Evolutionary conservation across 2,888 invertebrate species (phyloP), one percentile per base, ranked within the genome.

Genomic region (Plemyria rubiginata): DNA sequence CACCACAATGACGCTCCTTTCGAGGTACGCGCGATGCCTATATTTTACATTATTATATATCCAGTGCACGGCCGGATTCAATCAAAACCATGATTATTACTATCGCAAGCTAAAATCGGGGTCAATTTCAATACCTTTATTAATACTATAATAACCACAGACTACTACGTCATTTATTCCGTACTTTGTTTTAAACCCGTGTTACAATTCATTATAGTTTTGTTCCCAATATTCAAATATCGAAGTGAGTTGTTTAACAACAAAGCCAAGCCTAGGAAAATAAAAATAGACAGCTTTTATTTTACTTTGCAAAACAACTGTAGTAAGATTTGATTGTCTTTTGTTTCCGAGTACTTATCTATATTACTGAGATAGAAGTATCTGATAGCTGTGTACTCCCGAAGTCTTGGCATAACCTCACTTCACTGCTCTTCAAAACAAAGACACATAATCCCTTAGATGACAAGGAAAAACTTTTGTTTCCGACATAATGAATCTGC

Each of bases 401-500:
- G n/a, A 57, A 62, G 22, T 46, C 32, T 53, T 22, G 13, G 28
- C 16, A 29, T 46, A 51, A 51, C 46, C 15, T 29, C 22, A 38
- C 28, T 49, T n/a, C 32, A 55, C 32, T 54, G 50, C 50, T 60
- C 61, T 61, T 63, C 54, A 56, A 62, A 68, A 70, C 66, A 69
- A 69, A 69, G 57, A 67, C 67, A 63, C 61, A 63, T 67, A 71
- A 68, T 70, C 68, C 65, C 61, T 54, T 61, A 62, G 65, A 70
- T 63, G 62, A 69, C 55, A 62, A 69, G 64, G 68, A 67, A 67
- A 67, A 72, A 66, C 65, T 71, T 68, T 67, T 63, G 60, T 62
- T 67, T 68, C 73, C 64, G 57, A 70, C 66, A 53, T 71, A 74
- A 73, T 71, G 70, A 74, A 73, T 72, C 63, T 53, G 64, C 79